Evolutionary conservation across 2,797 vertebrate genomes (phyloP).

Genomic region (Psittacula derbiana): DNA sequence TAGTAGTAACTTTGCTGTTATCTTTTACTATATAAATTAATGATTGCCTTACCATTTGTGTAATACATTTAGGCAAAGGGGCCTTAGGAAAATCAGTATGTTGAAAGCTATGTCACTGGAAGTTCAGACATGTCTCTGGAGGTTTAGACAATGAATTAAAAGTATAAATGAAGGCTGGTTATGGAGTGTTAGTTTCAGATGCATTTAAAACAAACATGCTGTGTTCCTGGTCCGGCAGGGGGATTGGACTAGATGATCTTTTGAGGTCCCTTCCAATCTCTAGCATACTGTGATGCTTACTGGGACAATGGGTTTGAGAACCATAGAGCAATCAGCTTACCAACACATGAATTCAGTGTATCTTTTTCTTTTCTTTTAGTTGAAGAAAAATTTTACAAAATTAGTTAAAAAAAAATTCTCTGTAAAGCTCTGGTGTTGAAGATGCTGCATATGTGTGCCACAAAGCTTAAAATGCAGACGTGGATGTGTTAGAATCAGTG

Average conservation of each 20-base stretch:
- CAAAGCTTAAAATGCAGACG: neutral
- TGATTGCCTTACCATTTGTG: neutral
- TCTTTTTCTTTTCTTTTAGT: neutral
- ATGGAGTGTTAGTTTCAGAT: neutral
- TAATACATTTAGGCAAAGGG: neutral
- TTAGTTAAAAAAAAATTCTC: neutral
- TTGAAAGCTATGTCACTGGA: neutral
- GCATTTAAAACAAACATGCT: neutral
- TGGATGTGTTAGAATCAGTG: neutral
- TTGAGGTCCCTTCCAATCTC: too few species aligned
- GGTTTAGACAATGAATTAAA: neutral
- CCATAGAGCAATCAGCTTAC: neutral
- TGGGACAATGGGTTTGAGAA: neutral
- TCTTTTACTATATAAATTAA: neutral
- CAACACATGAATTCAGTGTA: neutral
- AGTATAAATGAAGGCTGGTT: neutral
- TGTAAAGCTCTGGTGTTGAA: neutral
- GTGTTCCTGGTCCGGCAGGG: too few species aligned
- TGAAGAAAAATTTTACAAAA: neutral
- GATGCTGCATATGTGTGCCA: neutral
- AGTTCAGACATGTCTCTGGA: neutral
- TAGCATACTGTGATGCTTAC: neutral
- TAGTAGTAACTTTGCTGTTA: neutral
- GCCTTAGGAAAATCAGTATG: neutral
- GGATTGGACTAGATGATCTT: too few species aligned